Evolutionary conservation across 2,888 invertebrate genomes (phyloP).

Genomic region (Anodontia alba): DNA sequence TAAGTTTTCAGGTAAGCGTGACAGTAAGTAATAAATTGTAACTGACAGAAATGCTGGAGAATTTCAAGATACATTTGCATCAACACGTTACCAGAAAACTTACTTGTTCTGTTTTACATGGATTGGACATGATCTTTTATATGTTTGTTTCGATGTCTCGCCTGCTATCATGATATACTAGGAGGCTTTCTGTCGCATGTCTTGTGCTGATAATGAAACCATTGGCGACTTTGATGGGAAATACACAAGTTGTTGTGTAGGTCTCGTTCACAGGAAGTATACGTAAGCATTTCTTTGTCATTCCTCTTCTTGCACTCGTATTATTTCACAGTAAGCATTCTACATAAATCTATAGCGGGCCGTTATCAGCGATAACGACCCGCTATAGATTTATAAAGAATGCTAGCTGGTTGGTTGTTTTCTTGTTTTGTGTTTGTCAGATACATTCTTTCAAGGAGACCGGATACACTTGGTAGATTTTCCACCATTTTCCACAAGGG

Average conservation of each 20-base stretch:
- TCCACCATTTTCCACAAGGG: too few relatives aligned
- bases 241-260: neutral
- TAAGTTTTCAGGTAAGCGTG: neutral
- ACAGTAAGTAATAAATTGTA: conserved; percentile 7
- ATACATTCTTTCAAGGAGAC: too few relatives aligned
- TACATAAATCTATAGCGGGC: too few relatives aligned
- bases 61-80: conserved; percentile 8
- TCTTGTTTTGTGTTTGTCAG: too few relatives aligned
- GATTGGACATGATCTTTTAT: conserved; percentile 3
- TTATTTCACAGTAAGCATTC: too few relatives aligned
- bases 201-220: neutral
- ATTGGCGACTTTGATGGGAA: neutral
- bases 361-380: too few relatives aligned
- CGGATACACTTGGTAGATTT: too few relatives aligned
- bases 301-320: too few relatives aligned
- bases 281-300: neutral
- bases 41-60: conserved; percentile 1
- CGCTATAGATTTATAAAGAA: too few relatives aligned
- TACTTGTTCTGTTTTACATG: conserved; percentile 14
- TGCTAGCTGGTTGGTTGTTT: too few relatives aligned
- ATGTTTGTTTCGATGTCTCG: neutral
- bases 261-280: neutral
- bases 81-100: neutral
- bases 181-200: neutral
- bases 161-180: neutral